Evolutionary conservation across 2,888 invertebrate species (phyloP).

Genomic region (Eupithecia abbreviata): DNA sequence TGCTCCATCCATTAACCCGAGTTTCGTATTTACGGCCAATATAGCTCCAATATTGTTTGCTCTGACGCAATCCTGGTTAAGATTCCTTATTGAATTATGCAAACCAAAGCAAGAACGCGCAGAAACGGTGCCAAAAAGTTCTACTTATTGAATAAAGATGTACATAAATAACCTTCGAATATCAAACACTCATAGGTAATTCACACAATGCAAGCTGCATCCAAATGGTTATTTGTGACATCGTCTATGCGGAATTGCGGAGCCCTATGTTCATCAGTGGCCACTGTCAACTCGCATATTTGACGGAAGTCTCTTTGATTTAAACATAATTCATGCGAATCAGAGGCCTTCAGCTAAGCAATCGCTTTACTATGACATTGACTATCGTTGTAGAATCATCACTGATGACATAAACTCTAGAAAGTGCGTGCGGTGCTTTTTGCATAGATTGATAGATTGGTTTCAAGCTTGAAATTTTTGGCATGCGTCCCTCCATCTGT

Average conservation of each 20-base stretch:
- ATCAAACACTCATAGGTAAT: neutral
- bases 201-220: neutral
- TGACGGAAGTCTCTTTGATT: neutral
- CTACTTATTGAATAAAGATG: neutral
- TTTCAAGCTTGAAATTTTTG: too few species aligned
- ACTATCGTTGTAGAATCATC: too few species aligned
- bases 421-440: too few species aligned
- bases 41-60: conserved; percentile 37
- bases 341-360: too few species aligned
- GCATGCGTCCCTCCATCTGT: too few species aligned
- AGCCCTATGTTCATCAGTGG: neutral
- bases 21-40: conserved; percentile 47
- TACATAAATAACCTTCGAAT: neutral
- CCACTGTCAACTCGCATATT: neutral
- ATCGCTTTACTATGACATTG: too few species aligned
- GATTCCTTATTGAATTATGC: conserved; percentile 14
- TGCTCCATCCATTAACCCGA: conserved; percentile 52
- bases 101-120: conserved; percentile 11
- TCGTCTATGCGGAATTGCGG: neutral
- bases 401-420: too few species aligned
- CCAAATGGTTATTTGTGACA: neutral
- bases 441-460: too few species aligned
- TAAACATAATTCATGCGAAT: neutral
- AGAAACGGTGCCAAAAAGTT: neutral
- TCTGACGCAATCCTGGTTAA: conserved; percentile 28